Evolutionary conservation across 2,888 invertebrate genomes (phyloP).

Genomic region (Cybosia mesomella): DNA sequence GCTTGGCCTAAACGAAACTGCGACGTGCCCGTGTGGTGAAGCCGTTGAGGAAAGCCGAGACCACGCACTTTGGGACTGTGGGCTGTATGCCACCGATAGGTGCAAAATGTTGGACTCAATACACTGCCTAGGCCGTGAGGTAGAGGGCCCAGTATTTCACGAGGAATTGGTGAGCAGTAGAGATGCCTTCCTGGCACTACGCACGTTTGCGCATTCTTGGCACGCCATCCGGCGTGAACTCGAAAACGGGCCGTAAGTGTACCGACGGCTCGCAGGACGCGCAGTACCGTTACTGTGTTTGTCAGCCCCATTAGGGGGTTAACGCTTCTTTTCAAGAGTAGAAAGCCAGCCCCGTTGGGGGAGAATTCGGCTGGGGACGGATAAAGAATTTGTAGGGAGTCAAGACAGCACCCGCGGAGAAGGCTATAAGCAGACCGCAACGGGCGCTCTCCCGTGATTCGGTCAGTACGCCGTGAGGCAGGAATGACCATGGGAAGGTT

Average conservation of each 20-base stretch:
- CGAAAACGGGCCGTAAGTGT: background rate
- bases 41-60: background rate
- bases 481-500: background rate
- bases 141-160: background rate
- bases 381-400: slow-evolving; percentile 79
- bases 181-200: background rate
- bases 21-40: background rate
- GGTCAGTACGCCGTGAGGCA: background rate
- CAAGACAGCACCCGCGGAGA: slow-evolving; percentile 65
- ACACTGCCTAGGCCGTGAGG: background rate
- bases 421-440: too few relatives aligned
- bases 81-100: background rate
- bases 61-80: slow-evolving; percentile 8
- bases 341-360: background rate
- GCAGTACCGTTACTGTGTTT: background rate
- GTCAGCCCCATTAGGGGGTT: too few relatives aligned
- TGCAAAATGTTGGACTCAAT: background rate
- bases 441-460: background rate
- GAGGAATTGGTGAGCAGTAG: background rate
- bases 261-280: background rate
- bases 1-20: background rate
- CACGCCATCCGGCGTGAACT: background rate
- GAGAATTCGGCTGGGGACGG: slow-evolving; percentile 71
- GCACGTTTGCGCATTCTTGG: slow-evolving; percentile 4
- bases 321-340: background rate